A percentile compares a stretch with the other conserved stretches of the same genome.
Conservation (phyloP, 2,888 invertebrate species). For the Rotaria sp. region DNA sequence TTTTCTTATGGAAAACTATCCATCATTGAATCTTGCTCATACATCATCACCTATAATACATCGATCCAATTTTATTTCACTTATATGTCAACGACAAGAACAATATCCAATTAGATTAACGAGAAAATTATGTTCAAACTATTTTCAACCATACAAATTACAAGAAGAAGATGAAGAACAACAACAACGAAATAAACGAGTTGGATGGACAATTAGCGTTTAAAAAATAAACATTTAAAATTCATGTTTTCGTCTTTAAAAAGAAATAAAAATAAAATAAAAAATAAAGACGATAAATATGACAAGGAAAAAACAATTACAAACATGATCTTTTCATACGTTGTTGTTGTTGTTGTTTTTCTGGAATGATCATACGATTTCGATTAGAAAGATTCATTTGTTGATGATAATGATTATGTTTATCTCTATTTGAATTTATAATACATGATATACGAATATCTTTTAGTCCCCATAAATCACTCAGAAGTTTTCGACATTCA, state of each 20-base stretch:
- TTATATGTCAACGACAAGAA: conserved; percentile 7
- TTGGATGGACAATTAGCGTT: conserved; percentile 13
- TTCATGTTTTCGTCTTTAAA: background rate
- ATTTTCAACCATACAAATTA: background rate
- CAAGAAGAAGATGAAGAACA: background rate
- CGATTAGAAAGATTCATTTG: background rate
- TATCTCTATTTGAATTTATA: background rate
- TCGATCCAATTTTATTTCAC: background rate
- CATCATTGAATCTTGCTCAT: background rate
- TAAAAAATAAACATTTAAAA: background rate
- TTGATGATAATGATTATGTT: background rate
- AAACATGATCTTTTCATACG: background rate
- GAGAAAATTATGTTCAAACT: background rate
- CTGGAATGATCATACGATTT: background rate
- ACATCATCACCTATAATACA: background rate
- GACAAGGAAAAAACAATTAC: background rate
- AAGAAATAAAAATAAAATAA: background rate
- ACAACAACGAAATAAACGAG: background rate
- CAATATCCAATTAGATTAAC: background rate
- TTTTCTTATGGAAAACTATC: background rate
- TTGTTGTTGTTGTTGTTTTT: background rate
- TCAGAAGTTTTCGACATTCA: background rate
- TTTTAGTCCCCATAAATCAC: background rate
- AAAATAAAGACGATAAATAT: too few relatives aligned
- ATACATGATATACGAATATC: background rate